Percentiles rank a stretch among this genome's conserved stretches.
Conservation (phyloP, 2,113 vertebrate genomes). For the Mystacornis crossleyi region DNA sequence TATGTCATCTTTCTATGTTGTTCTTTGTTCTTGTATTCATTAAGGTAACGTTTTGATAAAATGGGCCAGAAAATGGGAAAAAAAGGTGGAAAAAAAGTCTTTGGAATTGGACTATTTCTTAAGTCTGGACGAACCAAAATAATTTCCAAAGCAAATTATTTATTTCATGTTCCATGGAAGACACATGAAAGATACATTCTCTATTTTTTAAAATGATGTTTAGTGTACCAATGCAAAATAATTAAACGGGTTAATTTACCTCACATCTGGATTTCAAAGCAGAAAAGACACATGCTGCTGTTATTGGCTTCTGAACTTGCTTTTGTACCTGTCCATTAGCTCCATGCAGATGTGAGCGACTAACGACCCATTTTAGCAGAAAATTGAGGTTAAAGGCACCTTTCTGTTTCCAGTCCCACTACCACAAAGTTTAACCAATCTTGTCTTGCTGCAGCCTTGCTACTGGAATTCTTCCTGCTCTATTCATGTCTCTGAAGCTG, state of each 20-base stretch:
- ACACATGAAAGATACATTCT: not conserved
- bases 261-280: not conserved
- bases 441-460: not conserved
- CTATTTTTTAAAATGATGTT: fast-evolving
- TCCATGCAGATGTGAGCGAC: not conserved
- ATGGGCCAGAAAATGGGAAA: not conserved
- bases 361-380: not conserved
- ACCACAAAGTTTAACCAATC: not conserved
- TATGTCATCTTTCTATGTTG: not conserved
- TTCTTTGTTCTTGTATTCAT: not conserved
- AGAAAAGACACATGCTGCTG: not conserved
- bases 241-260: not conserved
- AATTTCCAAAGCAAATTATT: not conserved
- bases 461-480: not conserved
- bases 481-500: not conserved
- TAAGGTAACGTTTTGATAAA: not conserved
- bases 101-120: not conserved
- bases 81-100: not conserved
- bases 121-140: not conserved
- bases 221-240: not conserved
- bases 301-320: not conserved
- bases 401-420: not conserved
- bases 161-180: not conserved
- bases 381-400: slow-evolving; percentile 14
- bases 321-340: not conserved